Conservation (phyloP, 2,888 invertebrate genomes). For the Tipula unca region DNA sequence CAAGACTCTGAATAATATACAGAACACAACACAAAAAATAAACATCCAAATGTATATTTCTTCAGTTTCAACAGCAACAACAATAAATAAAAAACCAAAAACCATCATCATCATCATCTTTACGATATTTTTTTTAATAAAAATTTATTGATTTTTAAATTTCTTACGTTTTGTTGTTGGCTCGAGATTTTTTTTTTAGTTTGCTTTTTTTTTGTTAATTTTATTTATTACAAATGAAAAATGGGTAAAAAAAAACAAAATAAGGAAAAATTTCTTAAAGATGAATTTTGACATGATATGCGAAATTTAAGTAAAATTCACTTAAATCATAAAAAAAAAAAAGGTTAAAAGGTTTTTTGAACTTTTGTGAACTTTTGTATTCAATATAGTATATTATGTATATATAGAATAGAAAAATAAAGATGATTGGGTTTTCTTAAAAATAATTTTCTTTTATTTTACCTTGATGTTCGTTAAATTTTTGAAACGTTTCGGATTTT, state of each 20-base stretch:
- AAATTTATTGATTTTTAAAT: constrained; percentile 14
- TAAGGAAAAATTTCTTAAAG: not conserved
- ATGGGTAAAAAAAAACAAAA: not conserved
- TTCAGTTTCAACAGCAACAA: not conserved
- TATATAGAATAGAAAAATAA: not conserved
- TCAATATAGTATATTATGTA: not conserved
- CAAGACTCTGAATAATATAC: not conserved
- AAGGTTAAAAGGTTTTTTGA: constrained; percentile 19
- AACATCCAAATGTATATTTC: not conserved
- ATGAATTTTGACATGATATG: not conserved
- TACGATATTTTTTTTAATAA: constrained; percentile 8
- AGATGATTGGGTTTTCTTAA: not conserved
- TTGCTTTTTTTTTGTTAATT: not conserved
- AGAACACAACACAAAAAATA: not conserved
- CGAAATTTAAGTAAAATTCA: constrained; percentile 14
- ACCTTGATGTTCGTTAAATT: not conserved
- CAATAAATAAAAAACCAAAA: not conserved
- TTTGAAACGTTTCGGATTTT: not conserved
- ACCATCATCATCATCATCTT: constrained; percentile 14
- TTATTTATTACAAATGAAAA: constrained; percentile 14
- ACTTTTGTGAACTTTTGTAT: not conserved
- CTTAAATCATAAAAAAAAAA: constrained; percentile 8
- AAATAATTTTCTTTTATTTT: not conserved
- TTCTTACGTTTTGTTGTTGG: constrained; percentile 4
- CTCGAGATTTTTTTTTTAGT: not conserved